These are phyloP conservation scores for Brachyhypopomus occidentalis DNA, from an alignment of 2,113 vertebrate genomes.

Conservation along the genomic window DNA sequence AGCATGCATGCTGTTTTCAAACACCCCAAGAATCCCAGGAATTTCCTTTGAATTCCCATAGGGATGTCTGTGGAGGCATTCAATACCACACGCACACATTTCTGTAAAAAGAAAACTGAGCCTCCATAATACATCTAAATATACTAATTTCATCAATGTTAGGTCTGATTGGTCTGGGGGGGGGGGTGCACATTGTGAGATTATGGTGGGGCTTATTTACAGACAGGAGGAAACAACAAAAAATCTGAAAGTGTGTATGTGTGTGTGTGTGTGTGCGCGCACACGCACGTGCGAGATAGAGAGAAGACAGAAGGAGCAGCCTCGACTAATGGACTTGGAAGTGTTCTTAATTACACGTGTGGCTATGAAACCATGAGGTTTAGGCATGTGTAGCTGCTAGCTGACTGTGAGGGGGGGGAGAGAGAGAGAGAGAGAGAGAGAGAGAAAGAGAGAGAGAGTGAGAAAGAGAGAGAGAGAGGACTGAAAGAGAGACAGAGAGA, in stretches of 20 bases:
- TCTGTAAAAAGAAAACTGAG: slow-evolving; percentile 35
- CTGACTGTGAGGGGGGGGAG: background rate
- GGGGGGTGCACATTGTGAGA: slow-evolving; percentile 34
- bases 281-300: background rate
- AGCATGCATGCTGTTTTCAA: slow-evolving; percentile 56
- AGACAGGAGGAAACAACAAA: slow-evolving; percentile 16
- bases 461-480: slow-evolving; percentile 22
- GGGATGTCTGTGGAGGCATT: slow-evolving; percentile 55
- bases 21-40: slow-evolving; percentile 55
- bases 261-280: background rate
- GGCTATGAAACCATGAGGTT: slow-evolving; percentile 41
- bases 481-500: background rate
- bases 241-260: background rate
- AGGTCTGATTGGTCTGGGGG: slow-evolving; percentile 36
- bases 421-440: slow-evolving; percentile 28
- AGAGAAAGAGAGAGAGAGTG: background rate
- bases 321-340: slow-evolving; percentile 50
- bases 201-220: slow-evolving; percentile 32
- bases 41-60: slow-evolving; percentile 61
- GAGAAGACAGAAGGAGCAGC: slow-evolving; percentile 32
- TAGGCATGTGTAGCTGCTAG: slow-evolving; percentile 24
- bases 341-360: slow-evolving; percentile 59
- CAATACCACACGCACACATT: slow-evolving; percentile 47
- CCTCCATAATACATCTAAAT: slow-evolving; percentile 34
- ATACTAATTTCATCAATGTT: slow-evolving; percentile 28